phyloP scores from a whole-genome alignment of 1,140 invertebrate genomes.

The Atta cephalotes region DNA sequence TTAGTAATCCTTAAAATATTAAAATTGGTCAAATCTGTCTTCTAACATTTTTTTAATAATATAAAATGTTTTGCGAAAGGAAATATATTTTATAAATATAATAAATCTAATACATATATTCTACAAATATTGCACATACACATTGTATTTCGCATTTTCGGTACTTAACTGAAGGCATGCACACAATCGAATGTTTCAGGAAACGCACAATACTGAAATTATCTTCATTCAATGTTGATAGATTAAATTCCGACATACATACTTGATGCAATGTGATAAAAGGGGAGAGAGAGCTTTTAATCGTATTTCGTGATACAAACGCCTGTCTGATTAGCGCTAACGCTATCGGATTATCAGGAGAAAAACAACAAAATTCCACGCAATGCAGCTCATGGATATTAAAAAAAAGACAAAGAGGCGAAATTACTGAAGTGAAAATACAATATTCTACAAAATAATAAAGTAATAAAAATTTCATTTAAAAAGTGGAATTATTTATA shows the following conservation, averaged over 20 bases:
- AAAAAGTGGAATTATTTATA: slow-evolving; percentile 32
- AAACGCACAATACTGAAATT: slow-evolving; percentile 29
- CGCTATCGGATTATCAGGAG: slow-evolving; percentile 34
- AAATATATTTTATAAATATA: slow-evolving; percentile 11
- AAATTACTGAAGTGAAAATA: slow-evolving; percentile 15
- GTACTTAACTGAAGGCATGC: slow-evolving; percentile 12
- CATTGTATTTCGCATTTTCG: not conserved
- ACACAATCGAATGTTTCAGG: slow-evolving; percentile 22
- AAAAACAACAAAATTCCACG: slow-evolving; percentile 40
- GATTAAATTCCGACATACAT: slow-evolving; percentile 43
- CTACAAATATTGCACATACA: not conserved
- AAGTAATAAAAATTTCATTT: not conserved
- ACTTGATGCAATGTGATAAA: slow-evolving; percentile 18
- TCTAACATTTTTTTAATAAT: not conserved
- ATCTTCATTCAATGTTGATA: slow-evolving; percentile 20
- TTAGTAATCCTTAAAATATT: not conserved
- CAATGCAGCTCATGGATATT: slow-evolving; percentile 21
- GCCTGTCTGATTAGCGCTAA: slow-evolving; percentile 46
- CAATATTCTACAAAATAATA: slow-evolving; percentile 32
- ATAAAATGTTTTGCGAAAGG: not conserved
- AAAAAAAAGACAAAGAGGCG: slow-evolving; percentile 2
- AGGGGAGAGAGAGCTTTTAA: slow-evolving; percentile 31
- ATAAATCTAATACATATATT: not conserved
- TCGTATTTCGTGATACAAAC: slow-evolving; percentile 43
- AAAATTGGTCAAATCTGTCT: not conserved